Base-by-base conservation (phyloP, 1,140 invertebrate genomes). In the Drosophila asahinai region DNA sequence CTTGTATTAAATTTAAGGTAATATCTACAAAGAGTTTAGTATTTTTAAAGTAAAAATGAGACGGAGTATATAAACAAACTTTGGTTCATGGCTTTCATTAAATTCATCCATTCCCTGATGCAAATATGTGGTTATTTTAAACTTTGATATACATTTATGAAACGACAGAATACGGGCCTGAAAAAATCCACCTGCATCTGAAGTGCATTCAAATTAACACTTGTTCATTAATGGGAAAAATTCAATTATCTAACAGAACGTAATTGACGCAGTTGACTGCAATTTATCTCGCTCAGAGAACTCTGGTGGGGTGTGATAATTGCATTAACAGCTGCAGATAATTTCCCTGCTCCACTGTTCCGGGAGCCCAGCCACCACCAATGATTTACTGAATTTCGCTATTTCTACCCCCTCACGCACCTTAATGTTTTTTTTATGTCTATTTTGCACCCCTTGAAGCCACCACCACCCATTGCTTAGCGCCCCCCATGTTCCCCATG, bases 371-470 rank as follows among this genome's bases (percentile, higher is more conserved):
- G 71, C 51, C 68, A 87, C 72, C 64, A 76, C 74, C 80, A 52
- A 67, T 59, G 66, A 45, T 45, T 60, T 61, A 55, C 60, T 59
- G 80, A 63, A 61, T 71, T 59, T 60, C 14, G 52, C 27, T 40
- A 61, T 86, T 68, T 59, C 84, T 75, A 89, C 84, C 84, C 83
- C 81, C 77, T 62, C 77, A 89, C 86, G 73, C 73, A 72, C 45
- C 47, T 58, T 8, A 68, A 47, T 65, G 19, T 42, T 36, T 19
- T 47, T 45, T 36, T 52, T 57, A 38, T 58, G 38, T 54, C 30
- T 52, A 47, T 30, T 38, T 49, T n/a, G 36, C 54, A 57, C 58
- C 58, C 58, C 43, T 60, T 5, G 22, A 57, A 25, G 40, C 58
- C 38, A 15, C 22, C 22, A 64, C 42, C 60, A 67, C 60, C 65